These are phyloP conservation scores for Psylliodes chrysocephalus DNA, from an alignment of 2,888 invertebrate species.

Conservation along the genomic window DNA sequence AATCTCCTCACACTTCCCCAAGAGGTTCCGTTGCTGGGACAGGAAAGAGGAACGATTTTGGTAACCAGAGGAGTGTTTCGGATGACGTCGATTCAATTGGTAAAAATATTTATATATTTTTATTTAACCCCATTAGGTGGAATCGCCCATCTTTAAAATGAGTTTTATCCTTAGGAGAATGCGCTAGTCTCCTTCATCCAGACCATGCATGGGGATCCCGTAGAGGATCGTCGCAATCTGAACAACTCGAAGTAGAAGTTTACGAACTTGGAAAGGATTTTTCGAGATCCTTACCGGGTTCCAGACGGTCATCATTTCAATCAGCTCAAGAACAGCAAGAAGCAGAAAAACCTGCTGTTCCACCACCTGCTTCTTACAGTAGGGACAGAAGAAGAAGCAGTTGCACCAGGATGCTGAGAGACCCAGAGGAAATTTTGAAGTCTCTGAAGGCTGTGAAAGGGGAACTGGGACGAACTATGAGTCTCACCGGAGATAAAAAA, in stretches of 20 bases:
- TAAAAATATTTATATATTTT: slow-evolving; percentile 4
- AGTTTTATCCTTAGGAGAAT: slow-evolving; percentile 68
- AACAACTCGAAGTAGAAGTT: slow-evolving; percentile 80
- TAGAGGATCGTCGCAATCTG: slow-evolving; percentile 89
- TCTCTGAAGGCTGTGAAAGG: slow-evolving; percentile 84
- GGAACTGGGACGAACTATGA: slow-evolving; percentile 84
- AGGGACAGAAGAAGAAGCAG: slow-evolving; percentile 83
- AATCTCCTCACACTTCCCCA: slow-evolving; percentile 82
- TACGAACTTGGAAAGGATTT: slow-evolving; percentile 88
- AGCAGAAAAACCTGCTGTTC: slow-evolving; percentile 64
- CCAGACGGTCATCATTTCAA: slow-evolving; percentile 86
- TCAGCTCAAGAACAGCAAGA: slow-evolving; percentile 64
- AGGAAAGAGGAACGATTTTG: slow-evolving; percentile 76
- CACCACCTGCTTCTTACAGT: slow-evolving; percentile 69
- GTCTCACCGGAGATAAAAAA: slow-evolving; percentile 73
- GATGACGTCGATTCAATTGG: slow-evolving; percentile 78
- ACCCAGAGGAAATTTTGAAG: slow-evolving; percentile 86
- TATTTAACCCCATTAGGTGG: neutral
- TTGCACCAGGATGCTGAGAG: slow-evolving; percentile 76
- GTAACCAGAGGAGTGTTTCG: slow-evolving; percentile 79
- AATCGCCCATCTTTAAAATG: too few species aligned
- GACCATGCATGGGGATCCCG: slow-evolving; percentile 86
- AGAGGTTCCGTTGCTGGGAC: slow-evolving; percentile 77
- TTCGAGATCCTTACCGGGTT: slow-evolving; percentile 86
- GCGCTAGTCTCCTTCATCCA: slow-evolving; percentile 82